These are phyloP conservation scores for Drosophila picticornis DNA, from an alignment of 2,888 invertebrate species.

Conservation along the genomic window DNA sequence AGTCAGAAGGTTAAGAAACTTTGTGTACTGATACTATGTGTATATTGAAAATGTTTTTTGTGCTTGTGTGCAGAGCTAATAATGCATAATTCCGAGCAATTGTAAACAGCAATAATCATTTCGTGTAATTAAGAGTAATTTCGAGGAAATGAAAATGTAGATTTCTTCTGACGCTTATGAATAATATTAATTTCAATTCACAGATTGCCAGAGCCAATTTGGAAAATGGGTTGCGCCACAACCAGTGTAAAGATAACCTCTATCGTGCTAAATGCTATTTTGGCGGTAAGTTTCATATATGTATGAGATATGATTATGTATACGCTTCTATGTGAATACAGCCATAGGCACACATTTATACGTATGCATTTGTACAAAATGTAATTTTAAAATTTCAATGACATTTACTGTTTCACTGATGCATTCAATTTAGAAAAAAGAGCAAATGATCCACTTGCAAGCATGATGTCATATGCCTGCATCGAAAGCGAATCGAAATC, in stretches of 20 bases:
- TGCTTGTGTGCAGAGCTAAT: constrained; percentile 34
- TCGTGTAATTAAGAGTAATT: constrained; percentile 26
- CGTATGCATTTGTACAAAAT: neutral
- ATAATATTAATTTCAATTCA: constrained; percentile 7
- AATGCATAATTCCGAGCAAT: constrained; percentile 16
- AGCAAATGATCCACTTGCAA: constrained; percentile 38
- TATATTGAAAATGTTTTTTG: constrained; percentile 1
- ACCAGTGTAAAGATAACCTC: constrained; percentile 78
- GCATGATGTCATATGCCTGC: constrained; percentile 51
- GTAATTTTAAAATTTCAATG: constrained; percentile 28
- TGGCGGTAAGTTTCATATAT: constrained; percentile 78
- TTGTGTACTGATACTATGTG: constrained; percentile 40
- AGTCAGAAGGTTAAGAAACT: constrained; percentile 71
- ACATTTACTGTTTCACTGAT: constrained; percentile 37
- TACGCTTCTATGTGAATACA: neutral
- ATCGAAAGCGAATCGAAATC: constrained; percentile 27
- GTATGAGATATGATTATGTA: constrained; percentile 14
- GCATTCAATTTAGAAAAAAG: constrained; percentile 35
- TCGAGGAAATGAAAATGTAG: neutral
- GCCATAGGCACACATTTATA: constrained; percentile 3
- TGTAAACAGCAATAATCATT: constrained; percentile 16
- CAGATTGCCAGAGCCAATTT: constrained; percentile 28
- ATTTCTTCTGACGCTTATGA: neutral
- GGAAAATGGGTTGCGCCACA: constrained; percentile 81
- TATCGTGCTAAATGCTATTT: constrained; percentile 76